These are phyloP conservation scores for Myopa tessellatipennis DNA, from an alignment of 2,888 invertebrate species.

Conservation along the genomic window DNA sequence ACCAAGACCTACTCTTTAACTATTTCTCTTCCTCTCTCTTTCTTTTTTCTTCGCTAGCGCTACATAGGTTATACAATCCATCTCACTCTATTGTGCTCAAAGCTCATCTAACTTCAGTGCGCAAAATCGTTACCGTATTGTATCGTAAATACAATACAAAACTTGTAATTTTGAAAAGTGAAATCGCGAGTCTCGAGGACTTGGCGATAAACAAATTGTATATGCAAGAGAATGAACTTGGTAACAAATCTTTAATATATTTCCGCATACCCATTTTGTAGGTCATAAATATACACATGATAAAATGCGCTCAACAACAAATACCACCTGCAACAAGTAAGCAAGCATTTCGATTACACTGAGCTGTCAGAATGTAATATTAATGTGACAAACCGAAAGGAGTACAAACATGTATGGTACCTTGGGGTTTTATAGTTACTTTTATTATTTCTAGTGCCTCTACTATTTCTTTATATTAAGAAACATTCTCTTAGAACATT, in stretches of 20 bases:
- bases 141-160: constrained; percentile 9
- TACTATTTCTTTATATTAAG: too few relatives aligned
- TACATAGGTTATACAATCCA: constrained; percentile 14
- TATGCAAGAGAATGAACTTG: constrained; percentile 14
- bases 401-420: too few relatives aligned
- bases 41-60: constrained; percentile 5
- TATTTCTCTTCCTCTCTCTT: constrained; percentile 9
- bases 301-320: background rate
- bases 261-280: constrained; percentile 19
- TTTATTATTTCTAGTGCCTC: too few relatives aligned
- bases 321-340: constrained; percentile 19
- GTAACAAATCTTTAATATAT: background rate
- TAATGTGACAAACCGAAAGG: background rate
- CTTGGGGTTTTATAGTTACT: too few relatives aligned
- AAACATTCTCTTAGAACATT: too few relatives aligned
- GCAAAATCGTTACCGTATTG: constrained; percentile 20
- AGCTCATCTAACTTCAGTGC: constrained; percentile 12
- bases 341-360: background rate
- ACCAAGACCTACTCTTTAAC: background rate
- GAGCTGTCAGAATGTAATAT: background rate
- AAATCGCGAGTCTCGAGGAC: background rate
- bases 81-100: constrained; percentile 2
- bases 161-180: background rate
- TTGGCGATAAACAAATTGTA: background rate
- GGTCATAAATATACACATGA: constrained; percentile 18